Base-by-base conservation (phyloP, 30 jellyfish, hydroid and myxozoan species). In the Hydractinia echinata region DNA sequence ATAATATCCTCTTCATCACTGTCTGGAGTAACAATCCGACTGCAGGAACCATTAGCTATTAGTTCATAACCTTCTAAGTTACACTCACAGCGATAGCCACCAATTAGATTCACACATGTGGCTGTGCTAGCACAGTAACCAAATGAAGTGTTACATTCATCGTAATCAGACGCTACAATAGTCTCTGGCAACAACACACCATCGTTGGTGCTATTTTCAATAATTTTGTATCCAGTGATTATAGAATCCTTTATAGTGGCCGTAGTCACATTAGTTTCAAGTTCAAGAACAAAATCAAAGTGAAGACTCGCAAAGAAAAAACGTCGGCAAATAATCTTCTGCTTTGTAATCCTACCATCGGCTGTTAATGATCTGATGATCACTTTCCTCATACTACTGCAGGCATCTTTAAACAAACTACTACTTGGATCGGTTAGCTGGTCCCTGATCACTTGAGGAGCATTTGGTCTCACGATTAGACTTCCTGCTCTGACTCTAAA, bases 71-170 rank as follows among this genome's bases (percentile, higher is more conserved):
- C 44, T 8, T 13, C 74, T 6, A 51, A 64, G 19, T 64, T 51
- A 51, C 74, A 64, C 7, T 44, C 39, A 51, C 74, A 64, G 51
- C 7, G 19, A 13, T 64, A 64, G 39, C 74, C 39, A 13, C 18
- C 16, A 13, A 6, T 13, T 7, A 51, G 19, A 51, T 64, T 64
- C 10, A 64, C 18, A 13, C 74, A 64, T 64, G 19, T 64, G 74
- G 74, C 74, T 44, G 51, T 64, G 2, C 10, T 51, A 51, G 19
- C 74, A 13, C 74, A 64, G 39, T 64, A 64, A 64, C 74, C 74
- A n/a, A 13, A 1, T 51, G 74, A 51, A 44, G 19, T 44, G 19
- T n/a, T n/a, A 13, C 74, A 64, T 64, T 64, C 74, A 6, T 64
- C 39, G 19, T 1, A 13, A 51, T 64, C 74, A 64, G 9, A 44